Evolutionary conservation across 2,113 vertebrate species (phyloP).

Genomic region (Motacilla alba): DNA sequence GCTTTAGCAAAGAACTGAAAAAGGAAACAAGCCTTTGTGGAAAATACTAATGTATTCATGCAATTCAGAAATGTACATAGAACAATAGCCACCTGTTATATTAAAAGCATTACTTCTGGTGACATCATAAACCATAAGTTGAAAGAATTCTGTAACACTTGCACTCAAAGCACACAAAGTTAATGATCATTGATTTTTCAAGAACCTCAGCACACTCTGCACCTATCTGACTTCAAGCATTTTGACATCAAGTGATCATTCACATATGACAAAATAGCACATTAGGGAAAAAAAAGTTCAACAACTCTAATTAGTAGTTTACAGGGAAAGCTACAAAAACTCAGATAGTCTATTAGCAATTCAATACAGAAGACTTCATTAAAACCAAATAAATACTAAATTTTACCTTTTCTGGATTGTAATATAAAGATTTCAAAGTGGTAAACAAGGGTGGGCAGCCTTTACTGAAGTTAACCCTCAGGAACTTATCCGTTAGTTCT

Average conservation of each 20-base stretch:
- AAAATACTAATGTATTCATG: neutral
- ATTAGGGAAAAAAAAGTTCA: neutral
- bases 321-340: neutral
- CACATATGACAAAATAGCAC: neutral
- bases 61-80: neutral
- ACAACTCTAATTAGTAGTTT: neutral
- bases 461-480: slow-evolving; percentile 81
- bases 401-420: slow-evolving; percentile 81
- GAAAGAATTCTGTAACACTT: neutral
- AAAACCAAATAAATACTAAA: slow-evolving; percentile 67
- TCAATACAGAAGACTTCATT: slow-evolving; percentile 24
- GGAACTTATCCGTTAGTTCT: slow-evolving; percentile 79
- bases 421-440: slow-evolving; percentile 82
- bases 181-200: neutral
- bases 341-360: neutral
- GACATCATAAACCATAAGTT: slow-evolving; percentile 65
- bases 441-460: slow-evolving; percentile 81
- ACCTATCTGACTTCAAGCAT: neutral
- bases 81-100: neutral
- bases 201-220: neutral
- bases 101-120: slow-evolving; percentile 41
- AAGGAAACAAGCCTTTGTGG: neutral
- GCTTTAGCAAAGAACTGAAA: neutral
- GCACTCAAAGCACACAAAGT: neutral
- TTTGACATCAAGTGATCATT: neutral